A percentile compares a stretch with the other conserved stretches of the same genome.
phyloP scores from a whole-genome alignment of 1,140 invertebrate genomes.

The Triops longicaudatus region DNA sequence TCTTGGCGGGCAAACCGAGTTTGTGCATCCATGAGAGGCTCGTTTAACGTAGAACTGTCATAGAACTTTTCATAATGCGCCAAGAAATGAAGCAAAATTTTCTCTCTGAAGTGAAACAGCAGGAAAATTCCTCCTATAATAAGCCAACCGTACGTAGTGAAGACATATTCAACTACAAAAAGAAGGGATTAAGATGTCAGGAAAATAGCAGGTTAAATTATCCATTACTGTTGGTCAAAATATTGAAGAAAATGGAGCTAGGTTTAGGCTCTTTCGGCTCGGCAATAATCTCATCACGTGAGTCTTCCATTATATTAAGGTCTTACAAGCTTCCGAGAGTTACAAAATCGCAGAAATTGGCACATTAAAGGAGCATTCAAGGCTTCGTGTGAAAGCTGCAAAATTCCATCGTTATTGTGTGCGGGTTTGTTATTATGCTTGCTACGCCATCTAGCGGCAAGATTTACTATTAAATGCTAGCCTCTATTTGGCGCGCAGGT shows the following conservation, averaged over 20 bases:
- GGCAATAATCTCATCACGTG: neutral
- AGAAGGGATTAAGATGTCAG: neutral
- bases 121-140: neutral
- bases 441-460: no score
- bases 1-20: constrained; percentile 18
- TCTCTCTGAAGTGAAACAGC: neutral
- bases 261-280: neutral
- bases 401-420: no score
- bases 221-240: neutral
- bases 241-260: neutral
- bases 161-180: neutral
- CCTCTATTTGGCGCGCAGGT: no score
- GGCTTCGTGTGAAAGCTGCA: no score
- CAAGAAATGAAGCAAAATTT: no score
- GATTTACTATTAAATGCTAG: no score
- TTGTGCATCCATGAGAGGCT: neutral
- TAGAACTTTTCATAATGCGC: neutral
- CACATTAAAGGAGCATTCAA: neutral
- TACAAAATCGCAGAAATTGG: neutral
- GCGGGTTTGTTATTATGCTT: no score
- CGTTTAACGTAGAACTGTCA: no score
- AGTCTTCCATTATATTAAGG: neutral
- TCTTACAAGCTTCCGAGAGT: neutral
- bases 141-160: neutral
- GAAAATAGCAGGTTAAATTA: no score